These are phyloP conservation scores for Trichonephila clavipes DNA, from an alignment of 1,140 invertebrate species.

Conservation along the genomic window DNA sequence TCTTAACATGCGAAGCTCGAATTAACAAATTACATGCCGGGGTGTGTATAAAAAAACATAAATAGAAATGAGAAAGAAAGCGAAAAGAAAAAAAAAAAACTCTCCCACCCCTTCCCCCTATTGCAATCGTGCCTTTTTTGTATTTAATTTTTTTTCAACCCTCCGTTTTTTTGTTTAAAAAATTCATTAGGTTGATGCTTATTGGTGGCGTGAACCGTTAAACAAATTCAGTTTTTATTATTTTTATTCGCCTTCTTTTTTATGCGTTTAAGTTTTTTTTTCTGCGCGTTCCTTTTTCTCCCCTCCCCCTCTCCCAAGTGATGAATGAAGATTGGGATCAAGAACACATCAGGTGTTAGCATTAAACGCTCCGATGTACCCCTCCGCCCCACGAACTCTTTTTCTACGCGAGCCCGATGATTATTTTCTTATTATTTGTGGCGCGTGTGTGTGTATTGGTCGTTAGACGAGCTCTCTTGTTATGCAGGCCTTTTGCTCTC, in stretches of 20 bases:
- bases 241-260: slow-evolving; percentile 1
- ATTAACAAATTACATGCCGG: slow-evolving; percentile 72
- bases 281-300: neutral
- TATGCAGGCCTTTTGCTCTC: slow-evolving; percentile 56
- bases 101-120: slow-evolving; percentile 5
- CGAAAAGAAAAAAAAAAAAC: neutral
- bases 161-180: slow-evolving; percentile 61
- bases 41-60: neutral
- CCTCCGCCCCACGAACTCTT: slow-evolving; percentile 49
- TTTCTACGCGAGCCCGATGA: slow-evolving; percentile 68
- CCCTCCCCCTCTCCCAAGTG: slow-evolving; percentile 33
- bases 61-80: neutral
- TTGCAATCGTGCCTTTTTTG: slow-evolving; percentile 12
- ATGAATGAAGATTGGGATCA: slow-evolving; percentile 74
- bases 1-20: slow-evolving; percentile 70
- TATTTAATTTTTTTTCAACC: neutral
- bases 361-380: slow-evolving; percentile 69
- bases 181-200: slow-evolving; percentile 70
- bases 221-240: slow-evolving; percentile 70
- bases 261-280: neutral
- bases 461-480: slow-evolving; percentile 61
- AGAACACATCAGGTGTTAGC: slow-evolving; percentile 72
- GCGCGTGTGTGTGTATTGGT: slow-evolving; percentile 57
- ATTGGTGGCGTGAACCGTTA: slow-evolving; percentile 72
- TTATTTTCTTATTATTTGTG: slow-evolving; percentile 74